Evolutionary conservation across 1,140 invertebrate genomes (phyloP).

Genomic region (Trichomalopsis sarcophagae): DNA sequence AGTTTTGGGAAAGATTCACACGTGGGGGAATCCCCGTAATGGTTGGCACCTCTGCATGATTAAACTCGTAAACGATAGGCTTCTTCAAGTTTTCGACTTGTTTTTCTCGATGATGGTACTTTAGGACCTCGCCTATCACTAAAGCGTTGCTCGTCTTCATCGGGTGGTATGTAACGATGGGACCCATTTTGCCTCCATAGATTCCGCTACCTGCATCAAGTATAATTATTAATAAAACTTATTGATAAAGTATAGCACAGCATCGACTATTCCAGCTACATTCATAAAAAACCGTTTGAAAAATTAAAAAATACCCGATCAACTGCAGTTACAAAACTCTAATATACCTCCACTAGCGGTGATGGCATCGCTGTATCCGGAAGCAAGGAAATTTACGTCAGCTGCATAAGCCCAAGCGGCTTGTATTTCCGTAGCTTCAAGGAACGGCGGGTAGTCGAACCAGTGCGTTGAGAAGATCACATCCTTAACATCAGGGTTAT

Average conservation of each 20-base stretch:
- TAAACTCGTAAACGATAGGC: constrained; percentile 51
- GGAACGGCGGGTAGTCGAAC: constrained; percentile 83
- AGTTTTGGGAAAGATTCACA: background rate
- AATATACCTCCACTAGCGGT: constrained; percentile 58
- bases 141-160: constrained; percentile 54
- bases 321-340: too few species aligned
- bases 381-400: constrained; percentile 77
- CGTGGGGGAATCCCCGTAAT: constrained; percentile 4
- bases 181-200: constrained; percentile 66
- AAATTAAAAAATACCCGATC: too few species aligned
- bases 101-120: constrained; percentile 47
- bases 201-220: constrained; percentile 75
- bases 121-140: constrained; percentile 63
- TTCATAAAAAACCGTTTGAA: too few species aligned
- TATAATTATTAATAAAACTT: background rate
- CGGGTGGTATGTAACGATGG: constrained; percentile 51
- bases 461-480: constrained; percentile 84
- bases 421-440: constrained; percentile 79
- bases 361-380: constrained; percentile 74
- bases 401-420: constrained; percentile 75
- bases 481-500: constrained; percentile 77
- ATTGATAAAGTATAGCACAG: background rate
- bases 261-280: too few species aligned
- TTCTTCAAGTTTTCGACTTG: constrained; percentile 26
- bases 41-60: constrained; percentile 53